Conservation (phyloP, 2,797 vertebrate species). For the Vultur gryphus region DNA sequence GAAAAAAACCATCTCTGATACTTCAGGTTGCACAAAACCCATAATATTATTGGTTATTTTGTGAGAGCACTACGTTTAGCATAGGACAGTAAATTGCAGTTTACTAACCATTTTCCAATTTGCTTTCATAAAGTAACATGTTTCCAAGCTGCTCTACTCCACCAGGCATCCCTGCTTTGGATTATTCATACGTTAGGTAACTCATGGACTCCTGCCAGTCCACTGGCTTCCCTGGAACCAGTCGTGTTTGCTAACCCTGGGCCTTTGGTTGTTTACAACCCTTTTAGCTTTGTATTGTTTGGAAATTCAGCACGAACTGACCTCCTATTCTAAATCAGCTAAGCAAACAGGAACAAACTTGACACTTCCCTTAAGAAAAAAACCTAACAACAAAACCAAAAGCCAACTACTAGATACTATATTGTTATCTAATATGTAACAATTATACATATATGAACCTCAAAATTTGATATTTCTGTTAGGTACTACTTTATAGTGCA, state of each 20-base stretch:
- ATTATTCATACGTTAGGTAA: constrained; percentile 7
- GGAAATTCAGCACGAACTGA: not conserved
- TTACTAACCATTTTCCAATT: not conserved
- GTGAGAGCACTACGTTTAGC: not conserved
- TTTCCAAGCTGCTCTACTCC: not conserved
- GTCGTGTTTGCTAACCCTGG: not conserved
- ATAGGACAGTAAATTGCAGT: not conserved
- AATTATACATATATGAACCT: not conserved
- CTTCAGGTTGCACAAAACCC: not conserved
- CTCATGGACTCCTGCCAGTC: not conserved
- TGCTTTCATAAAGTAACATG: not conserved
- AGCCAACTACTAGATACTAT: not conserved
- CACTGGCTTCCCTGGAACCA: not conserved
- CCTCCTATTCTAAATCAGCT: constrained; percentile 7
- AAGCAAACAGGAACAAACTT: not conserved
- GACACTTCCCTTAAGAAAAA: not conserved
- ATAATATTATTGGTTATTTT: not conserved
- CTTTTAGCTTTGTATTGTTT: not conserved
- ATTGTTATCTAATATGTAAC: not conserved
- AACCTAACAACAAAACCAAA: not conserved
- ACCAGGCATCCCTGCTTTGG: not conserved
- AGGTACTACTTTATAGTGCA: not conserved
- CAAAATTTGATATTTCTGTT: not conserved
- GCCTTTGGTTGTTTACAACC: not conserved
- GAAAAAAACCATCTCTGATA: not conserved